phyloP scores from a whole-genome alignment of 1,140 invertebrate genomes.

The Aphidius gifuensis region DNA sequence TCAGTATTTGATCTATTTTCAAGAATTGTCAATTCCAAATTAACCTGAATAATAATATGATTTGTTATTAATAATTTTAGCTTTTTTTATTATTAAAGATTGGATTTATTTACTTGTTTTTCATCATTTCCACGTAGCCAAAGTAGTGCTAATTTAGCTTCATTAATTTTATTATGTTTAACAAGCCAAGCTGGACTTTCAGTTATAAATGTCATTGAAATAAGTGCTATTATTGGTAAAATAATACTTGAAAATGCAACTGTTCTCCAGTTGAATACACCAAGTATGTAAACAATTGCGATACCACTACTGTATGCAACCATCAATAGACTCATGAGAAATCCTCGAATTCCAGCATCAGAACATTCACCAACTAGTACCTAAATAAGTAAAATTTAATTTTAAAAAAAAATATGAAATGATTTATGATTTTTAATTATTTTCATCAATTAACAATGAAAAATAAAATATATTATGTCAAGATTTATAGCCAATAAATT shows the following conservation, averaged over 20 bases:
- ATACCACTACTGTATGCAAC: constrained; percentile 72
- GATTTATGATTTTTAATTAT: background rate
- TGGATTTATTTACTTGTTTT: constrained; percentile 37
- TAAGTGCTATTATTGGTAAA: constrained; percentile 58
- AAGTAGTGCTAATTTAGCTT: constrained; percentile 63
- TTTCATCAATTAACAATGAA: constrained; percentile 7
- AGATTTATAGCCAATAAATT: background rate
- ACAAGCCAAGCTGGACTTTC: constrained; percentile 73
- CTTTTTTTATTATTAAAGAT: too few species aligned
- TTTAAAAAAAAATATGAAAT: background rate
- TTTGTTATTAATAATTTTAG: too few species aligned
- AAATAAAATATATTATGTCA: background rate
- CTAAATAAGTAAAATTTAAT: constrained; percentile 44
- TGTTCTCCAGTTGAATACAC: constrained; percentile 61
- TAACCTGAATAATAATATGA: constrained; percentile 28
- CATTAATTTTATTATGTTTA: constrained; percentile 58
- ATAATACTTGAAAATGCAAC: constrained; percentile 63
- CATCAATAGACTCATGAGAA: constrained; percentile 64
- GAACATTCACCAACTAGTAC: constrained; percentile 71
- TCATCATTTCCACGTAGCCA: constrained; percentile 65
- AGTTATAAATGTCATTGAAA: constrained; percentile 63
- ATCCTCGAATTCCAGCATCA: constrained; percentile 64
- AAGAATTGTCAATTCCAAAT: constrained; percentile 35
- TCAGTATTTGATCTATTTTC: constrained; percentile 29
- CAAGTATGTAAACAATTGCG: constrained; percentile 66